Percentiles rank a stretch among this genome's conserved stretches.
Conservation (phyloP, 2,113 vertebrate genomes). For the Zosterops hypoxanthus region DNA sequence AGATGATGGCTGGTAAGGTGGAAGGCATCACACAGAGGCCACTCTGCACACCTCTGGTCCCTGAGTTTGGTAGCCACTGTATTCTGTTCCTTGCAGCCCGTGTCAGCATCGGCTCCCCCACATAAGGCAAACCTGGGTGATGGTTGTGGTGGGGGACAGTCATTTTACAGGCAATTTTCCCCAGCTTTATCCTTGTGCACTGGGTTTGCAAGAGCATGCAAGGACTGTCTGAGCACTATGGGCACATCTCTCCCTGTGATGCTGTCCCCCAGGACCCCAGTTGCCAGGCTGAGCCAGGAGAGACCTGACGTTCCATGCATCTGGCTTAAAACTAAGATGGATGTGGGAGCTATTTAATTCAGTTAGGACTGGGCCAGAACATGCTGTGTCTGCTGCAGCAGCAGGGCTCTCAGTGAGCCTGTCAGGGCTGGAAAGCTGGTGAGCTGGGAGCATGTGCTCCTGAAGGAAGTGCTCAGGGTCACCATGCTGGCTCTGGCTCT, state of each 20-base stretch:
- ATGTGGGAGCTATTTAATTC: not conserved
- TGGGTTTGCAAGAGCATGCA: not conserved
- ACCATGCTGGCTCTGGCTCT: not conserved
- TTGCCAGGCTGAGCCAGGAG: not conserved
- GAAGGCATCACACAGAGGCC: not conserved
- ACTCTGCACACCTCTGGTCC: not conserved
- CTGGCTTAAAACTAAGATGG: not conserved
- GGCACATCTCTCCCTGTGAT: not conserved
- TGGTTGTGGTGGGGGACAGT: not conserved
- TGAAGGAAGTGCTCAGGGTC: not conserved
- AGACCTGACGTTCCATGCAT: not conserved
- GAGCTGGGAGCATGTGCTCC: not conserved
- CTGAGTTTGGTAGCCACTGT: not conserved
- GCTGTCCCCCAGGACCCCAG: not conserved
- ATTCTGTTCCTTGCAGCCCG: not conserved
- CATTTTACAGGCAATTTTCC: not conserved
- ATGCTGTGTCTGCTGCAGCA: not conserved
- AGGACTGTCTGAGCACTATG: not conserved
- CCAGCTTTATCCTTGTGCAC: fast-evolving
- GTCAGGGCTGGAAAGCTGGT: not conserved
- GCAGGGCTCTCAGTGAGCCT: not conserved
- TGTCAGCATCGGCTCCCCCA: fast-evolving
- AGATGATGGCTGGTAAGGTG: conserved; percentile 94
- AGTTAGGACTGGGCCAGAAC: not conserved
- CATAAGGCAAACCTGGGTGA: not conserved